Evolutionary conservation across 2,113 vertebrate species (phyloP).

Genomic region (Cervus canadensis): DNA sequence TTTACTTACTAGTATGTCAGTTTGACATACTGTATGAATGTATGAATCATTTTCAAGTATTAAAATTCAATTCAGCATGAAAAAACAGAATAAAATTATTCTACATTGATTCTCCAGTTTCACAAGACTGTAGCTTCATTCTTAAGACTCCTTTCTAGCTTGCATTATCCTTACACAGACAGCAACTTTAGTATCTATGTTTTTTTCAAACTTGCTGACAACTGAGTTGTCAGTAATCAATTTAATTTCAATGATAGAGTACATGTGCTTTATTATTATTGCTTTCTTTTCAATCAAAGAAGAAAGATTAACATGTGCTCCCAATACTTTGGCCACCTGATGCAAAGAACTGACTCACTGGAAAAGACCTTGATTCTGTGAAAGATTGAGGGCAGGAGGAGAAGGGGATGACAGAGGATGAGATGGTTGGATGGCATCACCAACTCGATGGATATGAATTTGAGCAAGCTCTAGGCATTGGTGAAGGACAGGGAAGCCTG

Average conservation of each 20-base stretch:
- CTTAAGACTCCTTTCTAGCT: background rate
- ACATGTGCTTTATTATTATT: background rate
- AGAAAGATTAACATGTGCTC: background rate
- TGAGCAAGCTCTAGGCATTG: background rate
- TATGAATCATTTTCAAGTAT: background rate
- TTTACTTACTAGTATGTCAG: background rate
- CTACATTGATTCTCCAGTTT: background rate
- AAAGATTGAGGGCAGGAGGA: background rate
- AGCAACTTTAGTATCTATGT: background rate
- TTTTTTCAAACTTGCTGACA: background rate
- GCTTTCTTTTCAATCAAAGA: background rate
- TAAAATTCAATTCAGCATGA: background rate
- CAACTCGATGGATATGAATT: background rate
- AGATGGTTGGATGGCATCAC: background rate
- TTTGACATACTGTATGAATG: background rate
- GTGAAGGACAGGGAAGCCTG: background rate
- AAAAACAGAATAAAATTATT: background rate
- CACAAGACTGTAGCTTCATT: background rate
- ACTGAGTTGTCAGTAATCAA: background rate
- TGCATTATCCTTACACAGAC: background rate
- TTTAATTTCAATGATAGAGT: background rate
- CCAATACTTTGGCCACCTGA: background rate
- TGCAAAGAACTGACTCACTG: background rate
- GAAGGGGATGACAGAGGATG: background rate
- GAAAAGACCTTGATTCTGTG: background rate